phyloP scores from a whole-genome alignment of 2,113 vertebrate species.

The Tachycineta bicolor region DNA sequence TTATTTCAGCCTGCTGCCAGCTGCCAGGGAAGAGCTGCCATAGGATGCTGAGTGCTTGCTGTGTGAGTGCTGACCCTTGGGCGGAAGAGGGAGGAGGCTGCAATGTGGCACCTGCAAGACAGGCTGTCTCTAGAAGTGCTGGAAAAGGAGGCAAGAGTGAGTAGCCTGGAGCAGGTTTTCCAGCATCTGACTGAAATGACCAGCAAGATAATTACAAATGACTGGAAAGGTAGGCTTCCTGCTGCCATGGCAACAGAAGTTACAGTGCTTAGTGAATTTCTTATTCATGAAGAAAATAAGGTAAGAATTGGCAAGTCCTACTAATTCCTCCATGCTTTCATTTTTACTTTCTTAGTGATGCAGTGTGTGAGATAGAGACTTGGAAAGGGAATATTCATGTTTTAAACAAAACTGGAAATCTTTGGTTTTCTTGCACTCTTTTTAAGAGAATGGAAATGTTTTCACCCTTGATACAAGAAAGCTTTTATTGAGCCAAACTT shows the following conservation, averaged over 20 bases:
- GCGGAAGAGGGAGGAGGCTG: neutral
- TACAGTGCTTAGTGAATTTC: neutral
- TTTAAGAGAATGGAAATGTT: neutral
- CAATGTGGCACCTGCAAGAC: neutral
- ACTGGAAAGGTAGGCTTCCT: neutral
- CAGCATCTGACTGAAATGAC: neutral
- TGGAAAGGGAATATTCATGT: neutral
- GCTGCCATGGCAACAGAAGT: neutral
- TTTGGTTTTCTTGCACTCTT: neutral
- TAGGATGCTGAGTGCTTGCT: neutral
- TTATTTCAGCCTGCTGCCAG: neutral
- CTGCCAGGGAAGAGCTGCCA: neutral
- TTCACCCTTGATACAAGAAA: neutral
- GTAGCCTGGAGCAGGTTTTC: neutral
- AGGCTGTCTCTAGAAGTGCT: neutral
- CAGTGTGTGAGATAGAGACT: neutral
- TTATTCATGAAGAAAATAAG: neutral
- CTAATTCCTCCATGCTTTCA: neutral
- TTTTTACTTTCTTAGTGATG: neutral
- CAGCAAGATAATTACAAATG: neutral
- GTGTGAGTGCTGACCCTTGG: neutral
- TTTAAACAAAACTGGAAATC: neutral
- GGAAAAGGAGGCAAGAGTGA: neutral
- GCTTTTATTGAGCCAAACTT: slow-evolving; percentile 16
- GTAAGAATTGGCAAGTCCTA: neutral